Base-by-base conservation (phyloP, 1,140 invertebrate species). In the Hypsibius dujardini region DNA sequence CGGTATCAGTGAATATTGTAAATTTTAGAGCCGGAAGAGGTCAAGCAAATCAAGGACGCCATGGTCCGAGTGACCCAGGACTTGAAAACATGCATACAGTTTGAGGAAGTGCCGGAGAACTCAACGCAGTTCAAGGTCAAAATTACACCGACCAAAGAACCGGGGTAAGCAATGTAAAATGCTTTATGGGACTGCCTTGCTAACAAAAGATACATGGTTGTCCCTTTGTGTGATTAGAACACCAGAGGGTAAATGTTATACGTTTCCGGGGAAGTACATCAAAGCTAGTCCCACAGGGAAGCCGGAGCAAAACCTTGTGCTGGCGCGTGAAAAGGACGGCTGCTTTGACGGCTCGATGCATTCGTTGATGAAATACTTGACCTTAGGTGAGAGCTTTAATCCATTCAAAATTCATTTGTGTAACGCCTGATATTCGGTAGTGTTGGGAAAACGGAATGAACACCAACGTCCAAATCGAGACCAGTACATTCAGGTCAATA, bases 391-490 rank as follows among this genome's bases (percentile, higher is more conserved):
- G 7, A 7, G 7, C 42, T 67, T 7, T 67, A 12, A 7, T 67
- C 3, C 3, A 67, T 14, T 67, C 42, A 12, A 14, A 7, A 67
- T 3, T 14, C 62, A 42, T 3, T 67, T 67, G 42, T 42, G 3
- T 42, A 14, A 67, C 42, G n/a, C n/a, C n/a, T n/a, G 50, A 7
- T 56, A 56, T 56, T 56, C n/a, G n/a, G 50, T 56, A 67, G 62
- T 67, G 3, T 42, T 67, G 7, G 62, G 62, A 7, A 67, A 67
- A 67, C 7, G 62, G 7, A 67, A 67, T 42, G 62, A 67, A 67
- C 62, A 67, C 42, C 62, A 67, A 42, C 62, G 62, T 12, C 62
- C 62, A 42, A 67, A 67, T 67, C 62, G 62, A 7, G 62, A 67
- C 45, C 3, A 42, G 7, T 67, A 67, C 45, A 42, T 67, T 14